Evolutionary conservation across 2,797 vertebrate genomes (phyloP), one percentile per base, ranked within the genome.

Genomic region (Micropoecilia bifurca): DNA sequence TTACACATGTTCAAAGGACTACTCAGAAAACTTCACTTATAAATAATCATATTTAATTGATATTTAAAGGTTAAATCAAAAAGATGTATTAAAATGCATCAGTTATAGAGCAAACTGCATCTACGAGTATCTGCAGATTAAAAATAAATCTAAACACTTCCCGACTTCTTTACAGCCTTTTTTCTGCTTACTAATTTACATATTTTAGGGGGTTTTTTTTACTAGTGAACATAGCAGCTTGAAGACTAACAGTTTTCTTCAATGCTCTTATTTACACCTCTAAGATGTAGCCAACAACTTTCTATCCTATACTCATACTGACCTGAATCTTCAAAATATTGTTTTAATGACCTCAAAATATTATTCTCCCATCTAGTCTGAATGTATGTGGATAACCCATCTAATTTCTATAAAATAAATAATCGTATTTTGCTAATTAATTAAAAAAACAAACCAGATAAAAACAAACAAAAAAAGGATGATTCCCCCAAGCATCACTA

Each of bases 1-100:
- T 80, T 90, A 91, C 71, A 46, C 82, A 77, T 79, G 78, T 80
- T 78, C 59, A 28, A 14, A 41, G 59, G 76, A 80, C 81, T 75
- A 90, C 75, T 83, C 83, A 77, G 69, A 86, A 73, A 90, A 73
- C 77, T 83, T 75, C 71, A 86, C 77, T 85, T 78, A 41, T 81
- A 86, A 92, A 83, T 87, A 80, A 85, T 76, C 74, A 81, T 79
- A 68, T 41, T 66, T 39, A 39, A 39, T 74, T 10, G 22, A 20
- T 9, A 28, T 66, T 66, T 48, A 48, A 85, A 85, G 66, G 85
- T 43, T 75, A 48, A 80, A 71, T 79, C 73, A 83, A 88, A 7
- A 75, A 36, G 0, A 20, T 22, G 46, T 57, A 82, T 88, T 76
- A 78, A 77, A 79, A 84, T 41, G 36, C 77, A 71, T 83, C 83